These are phyloP conservation scores for Poecilus cupreus DNA, from an alignment of 2,888 invertebrate genomes.

Conservation along the genomic window DNA sequence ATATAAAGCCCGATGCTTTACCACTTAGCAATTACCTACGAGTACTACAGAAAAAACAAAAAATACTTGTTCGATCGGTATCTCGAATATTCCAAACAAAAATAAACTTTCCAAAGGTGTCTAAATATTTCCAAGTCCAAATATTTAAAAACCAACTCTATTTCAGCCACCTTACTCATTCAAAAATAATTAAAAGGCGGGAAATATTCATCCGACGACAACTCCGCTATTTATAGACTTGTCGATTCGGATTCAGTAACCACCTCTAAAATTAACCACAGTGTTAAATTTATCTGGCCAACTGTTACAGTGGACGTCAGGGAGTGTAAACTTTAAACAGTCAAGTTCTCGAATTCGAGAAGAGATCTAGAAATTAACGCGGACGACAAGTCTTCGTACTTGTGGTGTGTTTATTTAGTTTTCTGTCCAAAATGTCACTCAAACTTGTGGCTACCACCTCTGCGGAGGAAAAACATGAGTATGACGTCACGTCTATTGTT, in stretches of 20 bases:
- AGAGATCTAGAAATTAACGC: background rate
- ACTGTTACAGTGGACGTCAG: background rate
- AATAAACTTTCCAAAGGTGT: background rate
- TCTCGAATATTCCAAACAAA: background rate
- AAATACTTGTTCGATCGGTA: too few relatives aligned
- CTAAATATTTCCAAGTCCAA: background rate
- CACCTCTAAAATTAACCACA: background rate
- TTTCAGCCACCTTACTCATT: background rate
- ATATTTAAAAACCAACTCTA: background rate
- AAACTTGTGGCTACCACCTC: constrained; percentile 68
- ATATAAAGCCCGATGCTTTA: too few relatives aligned
- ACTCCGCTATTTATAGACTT: background rate
- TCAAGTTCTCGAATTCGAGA: background rate
- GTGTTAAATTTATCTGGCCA: background rate
- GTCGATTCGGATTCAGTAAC: background rate
- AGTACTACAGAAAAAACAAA: too few relatives aligned
- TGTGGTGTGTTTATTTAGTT: background rate
- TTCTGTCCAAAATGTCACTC: constrained; percentile 66
- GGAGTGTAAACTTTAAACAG: background rate
- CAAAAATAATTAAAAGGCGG: background rate
- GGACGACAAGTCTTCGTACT: background rate
- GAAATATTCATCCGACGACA: background rate
- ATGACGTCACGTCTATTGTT: constrained; percentile 71
- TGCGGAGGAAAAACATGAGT: constrained; percentile 71
- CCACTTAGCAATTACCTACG: too few relatives aligned